A percentile compares a stretch with the other conserved stretches of the same genome.
Conservation (phyloP, 2,888 invertebrate species). For the Tinea trinotella region DNA sequence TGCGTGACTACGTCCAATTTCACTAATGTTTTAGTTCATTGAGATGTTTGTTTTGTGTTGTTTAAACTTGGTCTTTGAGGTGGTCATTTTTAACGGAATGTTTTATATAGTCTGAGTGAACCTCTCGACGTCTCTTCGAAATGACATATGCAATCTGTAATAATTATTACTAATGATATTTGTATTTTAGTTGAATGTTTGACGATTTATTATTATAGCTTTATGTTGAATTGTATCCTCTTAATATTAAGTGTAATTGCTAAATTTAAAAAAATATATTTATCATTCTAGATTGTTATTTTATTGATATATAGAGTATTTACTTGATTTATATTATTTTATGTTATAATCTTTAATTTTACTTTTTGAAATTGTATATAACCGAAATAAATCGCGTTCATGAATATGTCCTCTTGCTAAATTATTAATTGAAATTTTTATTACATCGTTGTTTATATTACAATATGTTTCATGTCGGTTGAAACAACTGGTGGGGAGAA, state of each 20-base stretch:
- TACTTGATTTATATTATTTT: slow-evolving; percentile 13
- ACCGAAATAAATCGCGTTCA: background rate
- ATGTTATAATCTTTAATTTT: background rate
- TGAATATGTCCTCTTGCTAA: background rate
- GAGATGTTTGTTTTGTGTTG: background rate
- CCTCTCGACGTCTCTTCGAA: background rate
- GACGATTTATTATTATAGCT: slow-evolving; percentile 13
- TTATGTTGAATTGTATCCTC: slow-evolving; percentile 18
- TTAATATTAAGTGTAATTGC: slow-evolving; percentile 13
- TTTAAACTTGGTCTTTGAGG: background rate
- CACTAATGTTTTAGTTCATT: no score
- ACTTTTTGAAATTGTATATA: background rate
- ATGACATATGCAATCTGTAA: slow-evolving; percentile 11
- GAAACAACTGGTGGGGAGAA: no score
- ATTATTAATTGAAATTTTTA: background rate
- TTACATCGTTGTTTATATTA: no score
- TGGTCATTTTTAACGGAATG: slow-evolving; percentile 1
- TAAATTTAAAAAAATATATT: slow-evolving; percentile 8
- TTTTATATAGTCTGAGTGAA: background rate
- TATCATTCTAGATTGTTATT: slow-evolving; percentile 19
- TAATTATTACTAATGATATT: slow-evolving; percentile 8
- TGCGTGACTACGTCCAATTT: no score
- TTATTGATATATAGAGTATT: slow-evolving; percentile 15
- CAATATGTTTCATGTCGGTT: no score
- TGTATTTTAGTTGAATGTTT: slow-evolving; percentile 15